These are phyloP conservation scores for Dromas ardeola DNA, from an alignment of 2,113 vertebrate species.

Conservation along the genomic window DNA sequence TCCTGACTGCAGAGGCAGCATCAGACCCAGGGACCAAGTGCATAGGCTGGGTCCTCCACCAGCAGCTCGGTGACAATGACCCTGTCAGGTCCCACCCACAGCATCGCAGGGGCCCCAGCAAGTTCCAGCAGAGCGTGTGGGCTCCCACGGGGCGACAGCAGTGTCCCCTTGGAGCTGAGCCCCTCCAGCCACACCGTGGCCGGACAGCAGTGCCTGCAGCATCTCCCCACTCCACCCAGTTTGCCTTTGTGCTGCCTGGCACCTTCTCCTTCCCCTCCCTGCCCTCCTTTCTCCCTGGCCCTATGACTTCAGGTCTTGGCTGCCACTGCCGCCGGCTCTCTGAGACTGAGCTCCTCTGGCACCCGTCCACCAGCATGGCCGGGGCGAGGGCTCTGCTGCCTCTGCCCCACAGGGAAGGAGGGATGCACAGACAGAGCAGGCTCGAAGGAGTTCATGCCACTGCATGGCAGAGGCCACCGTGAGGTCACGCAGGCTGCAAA, in stretches of 20 bases:
- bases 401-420: rapidly evolving
- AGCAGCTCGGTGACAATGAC: neutral
- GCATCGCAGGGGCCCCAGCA: rapidly evolving
- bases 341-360: neutral
- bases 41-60: neutral
- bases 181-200: rapidly evolving
- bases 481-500: neutral
- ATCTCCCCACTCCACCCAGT: rapidly evolving
- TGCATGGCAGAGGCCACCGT: rapidly evolving
- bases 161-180: neutral
- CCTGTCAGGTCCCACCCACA: neutral
- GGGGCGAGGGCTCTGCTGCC: neutral
- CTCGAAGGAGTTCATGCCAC: neutral
- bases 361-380: rapidly evolving
- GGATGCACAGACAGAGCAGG: neutral
- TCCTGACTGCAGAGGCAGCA: neutral
- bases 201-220: rapidly evolving
- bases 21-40: neutral
- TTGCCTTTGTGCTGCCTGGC: neutral
- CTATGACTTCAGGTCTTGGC: neutral
- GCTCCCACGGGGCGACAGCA: rapidly evolving
- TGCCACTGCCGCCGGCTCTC: neutral
- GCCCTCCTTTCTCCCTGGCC: neutral
- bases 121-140: rapidly evolving
- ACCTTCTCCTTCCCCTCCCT: neutral